Conservation (phyloP, 1,140 invertebrate species). For the Plutomurus gul region DNA sequence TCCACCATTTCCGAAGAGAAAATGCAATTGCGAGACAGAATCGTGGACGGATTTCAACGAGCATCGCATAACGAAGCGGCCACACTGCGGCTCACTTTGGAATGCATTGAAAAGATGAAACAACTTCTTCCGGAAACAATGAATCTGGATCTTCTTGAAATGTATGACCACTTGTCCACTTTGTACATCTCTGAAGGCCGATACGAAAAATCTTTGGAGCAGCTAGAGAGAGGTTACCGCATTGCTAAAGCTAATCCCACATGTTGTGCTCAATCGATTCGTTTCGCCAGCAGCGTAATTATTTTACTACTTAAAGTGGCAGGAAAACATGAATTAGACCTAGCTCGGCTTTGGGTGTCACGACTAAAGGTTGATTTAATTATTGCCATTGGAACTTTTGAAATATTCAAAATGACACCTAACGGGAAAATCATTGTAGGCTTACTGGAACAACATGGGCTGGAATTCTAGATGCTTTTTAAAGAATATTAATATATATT, state of each 20-base stretch:
- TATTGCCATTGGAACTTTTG: not conserved
- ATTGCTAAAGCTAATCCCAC: not conserved
- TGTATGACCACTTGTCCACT: not conserved
- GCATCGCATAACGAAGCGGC: not conserved
- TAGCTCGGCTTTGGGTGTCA: not conserved
- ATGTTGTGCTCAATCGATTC: not conserved
- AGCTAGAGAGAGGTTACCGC: not conserved
- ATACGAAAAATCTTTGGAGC: not conserved
- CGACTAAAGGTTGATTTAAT: not conserved
- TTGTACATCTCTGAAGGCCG: not conserved
- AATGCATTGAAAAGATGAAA: not conserved
- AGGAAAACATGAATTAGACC: not conserved
- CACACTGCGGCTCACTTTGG: not conserved
- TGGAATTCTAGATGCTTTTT: not conserved
- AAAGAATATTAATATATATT: too few relatives aligned
- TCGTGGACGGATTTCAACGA: not conserved
- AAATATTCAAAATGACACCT: not conserved
- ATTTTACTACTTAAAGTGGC: not conserved
- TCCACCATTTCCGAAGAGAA: not conserved
- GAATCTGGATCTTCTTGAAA: not conserved
- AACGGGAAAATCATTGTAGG: constrained; percentile 1
- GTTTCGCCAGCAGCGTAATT: not conserved
- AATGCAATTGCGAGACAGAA: not conserved
- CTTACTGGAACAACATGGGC: not conserved
- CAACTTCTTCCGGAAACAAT: not conserved